Conservation (phyloP, 2,797 vertebrate genomes). For the Gobionotothen gibberifrons region DNA sequence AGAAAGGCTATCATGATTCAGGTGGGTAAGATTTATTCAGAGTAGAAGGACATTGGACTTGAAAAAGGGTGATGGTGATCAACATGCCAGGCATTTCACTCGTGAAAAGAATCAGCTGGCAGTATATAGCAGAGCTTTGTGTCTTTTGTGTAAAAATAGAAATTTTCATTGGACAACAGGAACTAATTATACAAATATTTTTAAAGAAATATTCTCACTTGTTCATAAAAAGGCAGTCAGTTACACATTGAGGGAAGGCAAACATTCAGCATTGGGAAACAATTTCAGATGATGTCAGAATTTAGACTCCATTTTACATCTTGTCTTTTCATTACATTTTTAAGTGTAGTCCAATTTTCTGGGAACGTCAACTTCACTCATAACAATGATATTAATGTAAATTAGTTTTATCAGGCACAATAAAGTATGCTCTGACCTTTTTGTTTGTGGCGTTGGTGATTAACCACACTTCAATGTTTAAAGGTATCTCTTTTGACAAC, state of each 20-base stretch:
- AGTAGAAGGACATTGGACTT: background rate
- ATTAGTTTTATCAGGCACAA: too few relatives aligned
- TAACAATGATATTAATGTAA: too few relatives aligned
- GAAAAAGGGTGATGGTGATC: background rate
- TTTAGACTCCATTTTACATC: too few relatives aligned
- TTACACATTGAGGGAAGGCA: background rate
- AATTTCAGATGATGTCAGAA: too few relatives aligned
- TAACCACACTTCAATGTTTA: too few relatives aligned
- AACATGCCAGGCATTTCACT: background rate
- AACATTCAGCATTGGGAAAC: background rate
- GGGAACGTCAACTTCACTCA: too few relatives aligned
- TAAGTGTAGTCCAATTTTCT: too few relatives aligned
- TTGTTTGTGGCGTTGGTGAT: too few relatives aligned
- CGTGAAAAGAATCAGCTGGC: background rate
- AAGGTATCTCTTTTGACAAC: too few relatives aligned
- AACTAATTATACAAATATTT: too few relatives aligned
- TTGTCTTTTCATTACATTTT: too few relatives aligned
- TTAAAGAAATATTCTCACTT: background rate
- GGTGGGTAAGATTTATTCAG: background rate
- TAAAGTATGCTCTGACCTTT: too few relatives aligned
- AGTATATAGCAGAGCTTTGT: background rate
- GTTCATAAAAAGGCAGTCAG: background rate
- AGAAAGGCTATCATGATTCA: background rate
- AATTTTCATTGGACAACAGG: background rate
- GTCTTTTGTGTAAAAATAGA: background rate